A percentile compares a stretch with the other conserved stretches of the same genome.
Evolutionary conservation across 92 coral and sea anemone genomes (phyloP).

Genomic region (Diadumene lineata): DNA sequence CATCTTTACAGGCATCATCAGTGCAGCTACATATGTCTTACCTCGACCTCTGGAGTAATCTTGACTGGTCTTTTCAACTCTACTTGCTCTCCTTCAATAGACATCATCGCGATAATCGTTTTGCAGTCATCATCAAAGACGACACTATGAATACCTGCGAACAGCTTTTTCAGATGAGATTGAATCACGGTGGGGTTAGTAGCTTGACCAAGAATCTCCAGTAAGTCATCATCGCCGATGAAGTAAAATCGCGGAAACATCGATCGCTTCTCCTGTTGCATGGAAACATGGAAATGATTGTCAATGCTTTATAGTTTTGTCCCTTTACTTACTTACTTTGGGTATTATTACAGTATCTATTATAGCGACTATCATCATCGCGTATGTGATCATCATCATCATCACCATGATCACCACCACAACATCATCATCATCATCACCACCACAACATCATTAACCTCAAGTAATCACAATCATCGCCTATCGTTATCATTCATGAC

Average conservation of each 20-base stretch:
- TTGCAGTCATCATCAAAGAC: constrained; percentile 92
- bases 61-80: constrained; percentile 83
- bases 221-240: constrained; percentile 93
- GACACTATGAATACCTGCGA: constrained; percentile 96
- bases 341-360: neutral
- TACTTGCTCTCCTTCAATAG: constrained; percentile 91
- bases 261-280: constrained; percentile 86
- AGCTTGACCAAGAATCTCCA: constrained; percentile 97
- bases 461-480: neutral
- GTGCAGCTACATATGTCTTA: constrained; percentile 1
- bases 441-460: neutral
- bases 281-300: neutral
- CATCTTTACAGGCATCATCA: neutral
- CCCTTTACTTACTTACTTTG: too few relatives aligned
- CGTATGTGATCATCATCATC: neutral
- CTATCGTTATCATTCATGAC: neutral
- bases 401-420: neutral
- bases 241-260: constrained; percentile 95
- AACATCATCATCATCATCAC: neutral
- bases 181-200: constrained; percentile 95
- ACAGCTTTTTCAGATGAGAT: constrained; percentile 93
- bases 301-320: too few relatives aligned
- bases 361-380: neutral
- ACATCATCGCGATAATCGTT: constrained; percentile 91
- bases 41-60: constrained; percentile 98